Evolutionary conservation across 1,140 invertebrate genomes (phyloP), one percentile per base, ranked within the genome.

Genomic region (Eurosta solidaginis): DNA sequence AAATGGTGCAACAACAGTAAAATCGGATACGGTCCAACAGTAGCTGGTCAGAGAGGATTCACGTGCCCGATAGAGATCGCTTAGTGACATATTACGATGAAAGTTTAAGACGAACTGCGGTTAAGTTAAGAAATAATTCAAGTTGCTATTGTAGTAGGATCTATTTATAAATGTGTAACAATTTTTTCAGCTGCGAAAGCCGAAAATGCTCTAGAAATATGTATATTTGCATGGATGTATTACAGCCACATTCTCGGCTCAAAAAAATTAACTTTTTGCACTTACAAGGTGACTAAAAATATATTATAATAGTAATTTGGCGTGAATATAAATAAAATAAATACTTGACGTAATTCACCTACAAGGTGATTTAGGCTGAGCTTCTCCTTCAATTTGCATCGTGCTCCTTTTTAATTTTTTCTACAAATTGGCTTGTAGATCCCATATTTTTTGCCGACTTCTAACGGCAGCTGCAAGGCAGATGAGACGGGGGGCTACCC

Each of bases 21-120:
- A n/a, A n/a, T n/a, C 33, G 17, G 59, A 68, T 40, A 27, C 59
- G 59, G 7, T 42, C 36, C 29, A 7, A 17, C 2, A 17, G 20
- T 2, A 22, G 9, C 33, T 36, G 22, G 33, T 40, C 33, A 68
- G 36, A 20, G 59, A 68, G 36, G 36, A 68, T 68, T 40, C 33
- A 42, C 59, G 59, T 33, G 59, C 33, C 59, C 59, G 59, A 68
- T 82, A 84, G 9, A 86, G 74, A 77, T 84, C 85, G 49, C 80
- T 83, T 22, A 86, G 50, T 40, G 84, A 86, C 84, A 86, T 86
- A 77, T 79, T 81, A 47, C 52, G 33, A 22, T n/a, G 59, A 68
- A 68, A 40, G 59, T 33, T 40, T 22, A 36, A 68, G 40, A 20
- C 33, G 33, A 68, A 68, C 59, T 68, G 33, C 36, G n/a, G 36